A percentile compares a stretch with the other conserved stretches of the same genome.
Evolutionary conservation across 2,888 invertebrate species (phyloP).

Genomic region (Temnothorax ravouxi): DNA sequence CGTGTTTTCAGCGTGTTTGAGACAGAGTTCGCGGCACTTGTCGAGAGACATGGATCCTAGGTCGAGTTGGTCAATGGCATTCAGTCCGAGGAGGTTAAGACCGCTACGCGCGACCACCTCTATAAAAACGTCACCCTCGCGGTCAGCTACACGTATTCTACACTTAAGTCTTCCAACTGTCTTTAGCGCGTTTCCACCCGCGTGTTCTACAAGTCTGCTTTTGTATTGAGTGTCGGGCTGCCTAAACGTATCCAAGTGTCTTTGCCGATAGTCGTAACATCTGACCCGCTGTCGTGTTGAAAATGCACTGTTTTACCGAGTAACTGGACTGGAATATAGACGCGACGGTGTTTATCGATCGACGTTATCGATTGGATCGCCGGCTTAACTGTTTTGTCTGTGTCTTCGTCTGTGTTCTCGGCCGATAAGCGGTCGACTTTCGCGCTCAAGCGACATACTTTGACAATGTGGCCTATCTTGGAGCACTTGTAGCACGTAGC

Average conservation of each 20-base stretch:
- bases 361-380: background rate
- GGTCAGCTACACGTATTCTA: background rate
- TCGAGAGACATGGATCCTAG: background rate
- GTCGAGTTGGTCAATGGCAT: background rate
- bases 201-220: background rate
- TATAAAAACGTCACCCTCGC: background rate
- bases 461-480: background rate
- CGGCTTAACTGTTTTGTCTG: background rate
- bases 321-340: background rate
- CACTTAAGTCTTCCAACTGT: background rate
- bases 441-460: slow-evolving; percentile 3
- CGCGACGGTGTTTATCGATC: background rate
- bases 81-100: background rate
- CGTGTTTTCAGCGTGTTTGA: background rate
- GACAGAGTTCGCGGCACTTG: background rate
- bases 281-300: background rate
- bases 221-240: background rate
- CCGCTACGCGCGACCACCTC: background rate
- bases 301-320: background rate
- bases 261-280: background rate
- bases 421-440: background rate
- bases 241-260: background rate
- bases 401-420: background rate
- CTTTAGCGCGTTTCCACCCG: background rate
- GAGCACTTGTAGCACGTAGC: slow-evolving; percentile 13